Base-by-base conservation (phyloP, 2,888 invertebrate genomes). In the Heliconius aoede region DNA sequence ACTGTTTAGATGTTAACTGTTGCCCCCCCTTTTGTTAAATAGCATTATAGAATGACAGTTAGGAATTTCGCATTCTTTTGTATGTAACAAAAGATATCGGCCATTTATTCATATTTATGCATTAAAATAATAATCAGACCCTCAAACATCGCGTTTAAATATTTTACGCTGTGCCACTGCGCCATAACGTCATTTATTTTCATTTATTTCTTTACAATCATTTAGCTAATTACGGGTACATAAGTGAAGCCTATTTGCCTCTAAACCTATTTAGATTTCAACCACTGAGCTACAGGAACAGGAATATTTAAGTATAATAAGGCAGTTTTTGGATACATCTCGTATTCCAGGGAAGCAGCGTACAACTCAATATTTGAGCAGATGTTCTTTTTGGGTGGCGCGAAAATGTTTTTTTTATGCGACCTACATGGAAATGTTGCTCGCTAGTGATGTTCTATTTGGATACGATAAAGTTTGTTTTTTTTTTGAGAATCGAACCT, bases 281-380 rank as follows among this genome's bases (percentile, higher is more conserved):
- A 40, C 36, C 24, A 65, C 65, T 36, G 65, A 65, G 24, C 65
- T 7, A n/a, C 18, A 51, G 26, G 62, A n/a, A 15, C 13, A 24
- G 65, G 30, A 62, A 75, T 65, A 74, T 64, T 67, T 68, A 76
- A 72, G 72, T 55, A 64, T 78, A 67, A 72, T 55, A 76, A 78
- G 65, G 75, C 69, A 73, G 72, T 75, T 73, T 77, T 73, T 71
- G 73, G 69, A 69, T 73, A 65, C 74, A 77, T 79, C 79, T 72
- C 77, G 79, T 80, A 80, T 80, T 80, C 80, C 62, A 76, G 75
- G 76, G 68, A 51, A 76, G 80, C 65, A 68, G 78, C 80, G 81
- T 82, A 82, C 81, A 84, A 92, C 90, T 93, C 93, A 93, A 93
- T 93, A 93, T 93, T 93, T 91, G 93, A 94, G 86, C 93, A 93